Conservation (phyloP, 2,113 vertebrate genomes). For the Thunnus thynnus region DNA sequence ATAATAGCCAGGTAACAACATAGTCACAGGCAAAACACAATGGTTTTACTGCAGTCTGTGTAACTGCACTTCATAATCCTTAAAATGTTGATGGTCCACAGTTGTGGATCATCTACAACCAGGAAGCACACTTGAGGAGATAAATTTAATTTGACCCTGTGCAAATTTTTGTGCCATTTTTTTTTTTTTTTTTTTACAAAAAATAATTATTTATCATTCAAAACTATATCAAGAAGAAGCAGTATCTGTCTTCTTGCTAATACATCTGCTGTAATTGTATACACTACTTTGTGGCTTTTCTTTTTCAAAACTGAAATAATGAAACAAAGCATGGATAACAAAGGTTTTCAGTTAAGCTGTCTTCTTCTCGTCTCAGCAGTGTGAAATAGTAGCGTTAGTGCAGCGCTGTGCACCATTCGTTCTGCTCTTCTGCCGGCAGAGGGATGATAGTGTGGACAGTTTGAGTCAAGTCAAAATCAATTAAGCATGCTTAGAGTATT, state of each 20-base stretch:
- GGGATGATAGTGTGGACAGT: constrained; percentile 44
- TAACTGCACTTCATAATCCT: no score
- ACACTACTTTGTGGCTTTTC: no score
- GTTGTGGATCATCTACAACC: not conserved
- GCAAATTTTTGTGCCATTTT: not conserved
- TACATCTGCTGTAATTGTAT: no score
- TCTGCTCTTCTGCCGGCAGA: constrained; percentile 48
- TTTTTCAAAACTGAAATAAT: constrained; percentile 15
- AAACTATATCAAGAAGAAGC: no score
- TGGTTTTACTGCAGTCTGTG: no score
- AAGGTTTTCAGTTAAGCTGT: constrained; percentile 14
- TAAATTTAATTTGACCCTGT: not conserved
- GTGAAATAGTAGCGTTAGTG: constrained; percentile 47
- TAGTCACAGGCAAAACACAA: not conserved
- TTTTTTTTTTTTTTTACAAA: no score
- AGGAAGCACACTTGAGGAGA: not conserved
- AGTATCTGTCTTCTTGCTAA: no score
- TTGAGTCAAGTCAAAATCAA: constrained; percentile 42
- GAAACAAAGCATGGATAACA: constrained; percentile 5
- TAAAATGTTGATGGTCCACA: no score
- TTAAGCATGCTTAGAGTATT: constrained; percentile 22
- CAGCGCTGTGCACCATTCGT: constrained; percentile 44
- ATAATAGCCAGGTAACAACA: not conserved
- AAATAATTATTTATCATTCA: no score
- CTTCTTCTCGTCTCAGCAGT: constrained; percentile 27